Base-by-base conservation (phyloP, 2,888 invertebrate species). In the Eristalis intricaria region DNA sequence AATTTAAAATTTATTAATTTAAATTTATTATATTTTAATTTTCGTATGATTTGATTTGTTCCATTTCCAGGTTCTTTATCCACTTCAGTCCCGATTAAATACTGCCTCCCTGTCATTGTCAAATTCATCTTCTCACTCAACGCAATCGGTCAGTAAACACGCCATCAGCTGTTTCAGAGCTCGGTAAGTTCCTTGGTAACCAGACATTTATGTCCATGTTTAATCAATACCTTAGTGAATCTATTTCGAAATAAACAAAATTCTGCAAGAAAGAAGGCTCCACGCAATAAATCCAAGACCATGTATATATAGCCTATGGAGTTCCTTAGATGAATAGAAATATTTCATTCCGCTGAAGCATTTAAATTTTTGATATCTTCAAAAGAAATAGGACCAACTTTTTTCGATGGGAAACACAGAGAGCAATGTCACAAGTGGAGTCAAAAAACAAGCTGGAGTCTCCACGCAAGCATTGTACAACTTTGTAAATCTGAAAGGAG, bases 371-470 rank as follows among this genome's bases (percentile, higher is more conserved):
- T 8, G n/a, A 29, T 11, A 0, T n/a, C 19, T 19, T n/a, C 4
- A 13, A 40, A 1, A 26, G 29, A 32, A 10, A 10, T 8, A 7
- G 8, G 8, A 8, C 8, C 1, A 10, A 1, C 22, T 19, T 0
- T 40, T 73, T n/a, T 11, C 23, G 8, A 96, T 96, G 97, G 97
- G 97, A 91, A 97, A 97, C 94, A 97, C 97, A 2, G 97, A 97
- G 91, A 97, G 97, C 90, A 97, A 97, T 93, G 98, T 99, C 1
- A 97, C 98, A 0, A 97, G 97, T 93, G 98, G 98, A 61, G 98
- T 99, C 22, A 99, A 99, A 93, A 98, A 98, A 89, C 99, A 99
- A 92, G 98, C 98, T 2, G 97, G 97, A 26, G 96, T 96, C 15
- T 96, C 97, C 2, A 95, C 96, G 32, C 96, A 97, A 91, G 95